phyloP scores from a whole-genome alignment of 1,140 invertebrate genomes.

The Paramacrobiotus metropolitanus region DNA sequence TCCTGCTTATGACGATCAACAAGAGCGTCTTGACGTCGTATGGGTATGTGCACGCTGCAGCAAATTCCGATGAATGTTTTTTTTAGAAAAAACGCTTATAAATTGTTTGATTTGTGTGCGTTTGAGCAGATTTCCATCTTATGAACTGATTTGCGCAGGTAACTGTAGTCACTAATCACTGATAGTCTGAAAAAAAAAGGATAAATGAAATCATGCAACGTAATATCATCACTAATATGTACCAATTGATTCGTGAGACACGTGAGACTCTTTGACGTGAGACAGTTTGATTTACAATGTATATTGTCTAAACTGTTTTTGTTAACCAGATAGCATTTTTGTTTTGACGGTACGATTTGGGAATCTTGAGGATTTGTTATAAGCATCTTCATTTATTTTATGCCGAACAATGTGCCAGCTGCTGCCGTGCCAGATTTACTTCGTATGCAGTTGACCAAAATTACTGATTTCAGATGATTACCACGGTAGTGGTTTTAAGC shows the following conservation, averaged over 20 bases:
- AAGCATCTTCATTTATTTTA: background rate
- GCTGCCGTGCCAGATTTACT: slow-evolving; percentile 12
- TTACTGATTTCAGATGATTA: slow-evolving; percentile 28
- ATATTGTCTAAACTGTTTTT: too few species aligned
- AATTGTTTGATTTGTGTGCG: slow-evolving; percentile 9
- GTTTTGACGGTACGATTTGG: too few species aligned
- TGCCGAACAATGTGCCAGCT: background rate
- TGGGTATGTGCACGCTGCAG: slow-evolving; percentile 23
- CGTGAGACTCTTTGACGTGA: too few species aligned
- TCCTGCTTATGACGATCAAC: slow-evolving; percentile 84
- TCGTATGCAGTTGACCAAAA: slow-evolving; percentile 16
- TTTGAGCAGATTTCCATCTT: slow-evolving; percentile 53
- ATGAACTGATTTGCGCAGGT: slow-evolving; percentile 51
- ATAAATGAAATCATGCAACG: too few species aligned
- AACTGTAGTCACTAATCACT: too few species aligned
- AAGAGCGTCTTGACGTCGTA: slow-evolving; percentile 71
- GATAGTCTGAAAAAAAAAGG: too few species aligned
- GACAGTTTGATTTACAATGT: too few species aligned
- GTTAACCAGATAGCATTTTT: too few species aligned
- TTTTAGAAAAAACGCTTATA: background rate
- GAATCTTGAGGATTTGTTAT: background rate
- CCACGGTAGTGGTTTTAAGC: slow-evolving; percentile 12
- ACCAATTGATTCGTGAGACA: too few species aligned
- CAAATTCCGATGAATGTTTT: background rate
- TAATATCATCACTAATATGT: too few species aligned